These are phyloP conservation scores for Meles meles DNA, from an alignment of 2,113 vertebrate genomes.

Conservation along the genomic window DNA sequence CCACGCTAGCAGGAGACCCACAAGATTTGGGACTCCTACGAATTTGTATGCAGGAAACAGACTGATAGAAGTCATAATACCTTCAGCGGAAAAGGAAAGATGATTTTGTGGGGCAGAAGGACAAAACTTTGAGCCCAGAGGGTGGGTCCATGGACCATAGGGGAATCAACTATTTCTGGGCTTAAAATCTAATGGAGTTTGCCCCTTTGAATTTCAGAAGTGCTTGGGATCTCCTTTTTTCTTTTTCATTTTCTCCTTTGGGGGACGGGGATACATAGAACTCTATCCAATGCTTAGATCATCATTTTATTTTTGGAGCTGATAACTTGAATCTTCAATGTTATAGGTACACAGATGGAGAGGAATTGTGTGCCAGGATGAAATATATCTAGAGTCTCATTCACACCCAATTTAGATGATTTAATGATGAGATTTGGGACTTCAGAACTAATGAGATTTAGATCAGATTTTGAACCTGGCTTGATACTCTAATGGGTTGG, in stretches of 20 bases:
- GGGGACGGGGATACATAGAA: too few species aligned
- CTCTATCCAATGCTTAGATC: not conserved
- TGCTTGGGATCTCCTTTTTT: not conserved
- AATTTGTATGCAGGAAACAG: not conserved
- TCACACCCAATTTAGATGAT: not conserved
- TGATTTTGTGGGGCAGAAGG: not conserved
- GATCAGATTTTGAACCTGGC: not conserved
- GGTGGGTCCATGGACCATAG: not conserved
- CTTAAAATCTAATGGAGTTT: not conserved
- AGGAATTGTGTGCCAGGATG: not conserved
- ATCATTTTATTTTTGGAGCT: not conserved
- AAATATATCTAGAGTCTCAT: not conserved
- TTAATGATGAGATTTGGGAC: conserved; percentile 6
- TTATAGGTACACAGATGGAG: not conserved
- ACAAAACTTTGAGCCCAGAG: not conserved
- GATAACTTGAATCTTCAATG: not conserved
- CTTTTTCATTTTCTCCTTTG: not conserved
- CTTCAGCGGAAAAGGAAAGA: not conserved
- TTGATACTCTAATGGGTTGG: not conserved
- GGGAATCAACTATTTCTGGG: not conserved
- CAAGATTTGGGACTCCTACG: not conserved
- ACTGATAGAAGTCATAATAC: not conserved
- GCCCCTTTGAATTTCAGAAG: not conserved
- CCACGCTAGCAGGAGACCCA: not conserved
- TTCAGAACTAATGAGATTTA: not conserved